Evolutionary conservation across 2,888 invertebrate species (phyloP).

Genomic region (Camponotus fellah): DNA sequence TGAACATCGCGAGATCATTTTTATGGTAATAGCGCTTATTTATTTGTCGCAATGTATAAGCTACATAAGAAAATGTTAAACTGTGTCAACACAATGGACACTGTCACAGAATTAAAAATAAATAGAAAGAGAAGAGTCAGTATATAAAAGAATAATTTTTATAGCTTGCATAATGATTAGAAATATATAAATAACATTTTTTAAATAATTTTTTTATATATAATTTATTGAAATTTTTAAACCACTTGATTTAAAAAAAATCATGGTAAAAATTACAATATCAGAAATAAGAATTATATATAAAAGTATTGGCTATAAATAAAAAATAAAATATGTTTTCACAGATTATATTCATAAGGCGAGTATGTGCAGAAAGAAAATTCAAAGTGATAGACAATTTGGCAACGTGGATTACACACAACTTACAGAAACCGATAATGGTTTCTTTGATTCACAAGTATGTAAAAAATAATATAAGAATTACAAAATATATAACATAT

Average conservation of each 20-base stretch:
- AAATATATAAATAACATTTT: not conserved
- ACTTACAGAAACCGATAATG: constrained; percentile 88
- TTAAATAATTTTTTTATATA: not conserved
- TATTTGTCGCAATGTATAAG: not conserved
- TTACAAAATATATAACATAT: constrained; percentile 17
- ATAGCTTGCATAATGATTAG: not conserved
- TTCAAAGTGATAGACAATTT: constrained; percentile 84
- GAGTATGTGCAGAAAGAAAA: constrained; percentile 89
- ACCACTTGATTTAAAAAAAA: not conserved
- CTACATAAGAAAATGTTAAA: not conserved
- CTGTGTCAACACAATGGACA: not conserved
- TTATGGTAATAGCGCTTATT: constrained; percentile 15
- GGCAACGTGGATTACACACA: constrained; percentile 89
- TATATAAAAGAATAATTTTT: not conserved
- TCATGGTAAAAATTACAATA: not conserved
- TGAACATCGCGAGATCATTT: constrained; percentile 28
- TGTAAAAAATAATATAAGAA: constrained; percentile 12
- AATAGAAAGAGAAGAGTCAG: not conserved
- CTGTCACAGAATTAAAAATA: not conserved
- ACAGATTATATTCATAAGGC: constrained; percentile 86
- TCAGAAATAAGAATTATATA: not conserved
- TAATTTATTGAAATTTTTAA: not conserved
- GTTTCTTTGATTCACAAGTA: constrained; percentile 90
- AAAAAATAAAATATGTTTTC: not conserved
- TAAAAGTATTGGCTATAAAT: not conserved